These are phyloP conservation scores for Silurus asotus DNA, from an alignment of 2,113 vertebrate species.

Conservation along the genomic window DNA sequence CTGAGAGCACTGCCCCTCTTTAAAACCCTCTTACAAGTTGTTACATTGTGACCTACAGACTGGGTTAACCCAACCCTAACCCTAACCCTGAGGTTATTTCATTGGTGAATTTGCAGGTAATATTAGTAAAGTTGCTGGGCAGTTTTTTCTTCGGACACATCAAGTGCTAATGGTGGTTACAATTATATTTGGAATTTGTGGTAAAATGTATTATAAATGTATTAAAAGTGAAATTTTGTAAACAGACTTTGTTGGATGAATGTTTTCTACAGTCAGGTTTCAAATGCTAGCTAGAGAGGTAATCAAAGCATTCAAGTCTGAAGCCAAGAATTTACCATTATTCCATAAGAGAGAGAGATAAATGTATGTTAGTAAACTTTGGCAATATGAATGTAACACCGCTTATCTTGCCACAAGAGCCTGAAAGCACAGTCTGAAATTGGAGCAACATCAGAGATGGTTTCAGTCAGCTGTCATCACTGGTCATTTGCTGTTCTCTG, in stretches of 20 bases:
- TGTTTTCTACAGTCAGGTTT: neutral
- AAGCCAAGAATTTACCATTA: neutral
- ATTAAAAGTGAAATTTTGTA: neutral
- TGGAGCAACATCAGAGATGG: constrained; percentile 3
- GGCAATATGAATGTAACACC: constrained; percentile 1
- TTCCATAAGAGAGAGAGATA: neutral
- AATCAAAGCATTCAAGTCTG: neutral
- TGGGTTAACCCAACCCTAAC: neutral
- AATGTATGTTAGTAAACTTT: neutral
- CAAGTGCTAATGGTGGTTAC: neutral
- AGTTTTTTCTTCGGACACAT: neutral
- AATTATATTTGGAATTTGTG: neutral
- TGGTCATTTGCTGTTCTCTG: neutral
- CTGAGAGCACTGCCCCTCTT: neutral
- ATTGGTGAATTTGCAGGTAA: neutral
- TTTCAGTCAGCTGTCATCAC: neutral
- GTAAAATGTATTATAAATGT: neutral
- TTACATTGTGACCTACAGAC: neutral
- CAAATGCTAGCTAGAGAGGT: neutral
- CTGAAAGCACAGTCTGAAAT: neutral
- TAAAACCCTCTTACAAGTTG: neutral
- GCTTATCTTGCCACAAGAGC: neutral
- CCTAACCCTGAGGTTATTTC: neutral
- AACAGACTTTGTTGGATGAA: neutral
- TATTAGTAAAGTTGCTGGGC: neutral